Conservation (phyloP, 2,113 vertebrate genomes). For the Cephalopterus ornatus region DNA sequence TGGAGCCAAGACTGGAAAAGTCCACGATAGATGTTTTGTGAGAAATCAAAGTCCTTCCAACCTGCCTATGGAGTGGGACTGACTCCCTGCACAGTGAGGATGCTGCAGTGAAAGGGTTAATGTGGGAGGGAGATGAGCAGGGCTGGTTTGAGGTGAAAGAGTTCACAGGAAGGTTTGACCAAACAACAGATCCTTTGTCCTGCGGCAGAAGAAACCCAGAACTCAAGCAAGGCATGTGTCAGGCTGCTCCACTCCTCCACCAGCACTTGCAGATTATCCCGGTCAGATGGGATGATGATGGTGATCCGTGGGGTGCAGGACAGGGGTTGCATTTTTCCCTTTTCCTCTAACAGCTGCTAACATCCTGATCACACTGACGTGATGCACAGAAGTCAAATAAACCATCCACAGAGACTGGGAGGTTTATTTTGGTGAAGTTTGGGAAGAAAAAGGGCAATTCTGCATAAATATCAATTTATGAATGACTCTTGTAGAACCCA, state of each 20-base stretch:
- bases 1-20: neutral
- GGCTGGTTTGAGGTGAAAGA: neutral
- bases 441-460: neutral
- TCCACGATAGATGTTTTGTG: rapidly evolving
- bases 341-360: neutral
- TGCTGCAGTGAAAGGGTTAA: neutral
- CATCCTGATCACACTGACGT: neutral
- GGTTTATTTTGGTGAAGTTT: neutral
- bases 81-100: neutral
- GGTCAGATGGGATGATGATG: neutral
- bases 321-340: rapidly evolving
- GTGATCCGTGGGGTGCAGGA: neutral
- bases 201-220: neutral
- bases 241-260: neutral
- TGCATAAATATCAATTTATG: rapidly evolving
- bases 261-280: neutral
- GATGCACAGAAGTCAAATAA: neutral
- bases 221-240: neutral
- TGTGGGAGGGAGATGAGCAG: neutral
- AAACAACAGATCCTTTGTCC: neutral
- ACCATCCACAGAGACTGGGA: neutral
- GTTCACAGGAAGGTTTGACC: neutral
- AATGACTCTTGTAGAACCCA: neutral
- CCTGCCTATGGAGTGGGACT: neutral
- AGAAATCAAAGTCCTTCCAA: neutral